Conservation (phyloP, 2,888 invertebrate genomes). For the Torymus texanus region DNA sequence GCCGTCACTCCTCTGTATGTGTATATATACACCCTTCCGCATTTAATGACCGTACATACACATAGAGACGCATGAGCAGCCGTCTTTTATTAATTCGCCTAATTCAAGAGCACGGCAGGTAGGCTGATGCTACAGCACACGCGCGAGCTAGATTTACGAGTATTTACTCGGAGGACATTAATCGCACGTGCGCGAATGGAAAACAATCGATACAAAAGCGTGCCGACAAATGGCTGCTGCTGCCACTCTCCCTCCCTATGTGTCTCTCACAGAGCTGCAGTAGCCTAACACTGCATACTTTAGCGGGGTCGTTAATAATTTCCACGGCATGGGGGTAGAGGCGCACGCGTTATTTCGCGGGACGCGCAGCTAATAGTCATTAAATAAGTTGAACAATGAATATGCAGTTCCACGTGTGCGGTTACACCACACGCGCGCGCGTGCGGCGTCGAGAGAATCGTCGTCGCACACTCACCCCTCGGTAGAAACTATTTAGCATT, state of each 20-base stretch:
- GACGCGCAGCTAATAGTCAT: slow-evolving; percentile 25
- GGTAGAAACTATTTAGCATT: slow-evolving; percentile 27
- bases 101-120: too few species aligned
- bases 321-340: background rate
- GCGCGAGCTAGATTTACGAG: background rate
- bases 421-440: background rate
- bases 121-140: background rate
- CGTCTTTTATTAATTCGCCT: too few species aligned
- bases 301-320: slow-evolving; percentile 29
- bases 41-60: too few species aligned
- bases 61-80: too few species aligned
- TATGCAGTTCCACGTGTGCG: slow-evolving; percentile 28
- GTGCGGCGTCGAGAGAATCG: slow-evolving; percentile 13
- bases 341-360: slow-evolving; percentile 13
- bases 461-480: background rate
- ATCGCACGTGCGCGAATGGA: background rate
- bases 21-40: too few species aligned
- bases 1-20: too few species aligned
- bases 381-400: slow-evolving; percentile 44
- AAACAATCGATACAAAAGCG: slow-evolving; percentile 10
- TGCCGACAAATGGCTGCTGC: background rate
- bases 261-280: too few species aligned
- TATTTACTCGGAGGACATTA: background rate
- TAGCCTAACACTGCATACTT: background rate
- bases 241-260: too few species aligned